Percentiles rank a stretch among this genome's conserved stretches.
Conservation (phyloP, 2,888 invertebrate genomes). For the Tetanocera ferruginea region DNA sequence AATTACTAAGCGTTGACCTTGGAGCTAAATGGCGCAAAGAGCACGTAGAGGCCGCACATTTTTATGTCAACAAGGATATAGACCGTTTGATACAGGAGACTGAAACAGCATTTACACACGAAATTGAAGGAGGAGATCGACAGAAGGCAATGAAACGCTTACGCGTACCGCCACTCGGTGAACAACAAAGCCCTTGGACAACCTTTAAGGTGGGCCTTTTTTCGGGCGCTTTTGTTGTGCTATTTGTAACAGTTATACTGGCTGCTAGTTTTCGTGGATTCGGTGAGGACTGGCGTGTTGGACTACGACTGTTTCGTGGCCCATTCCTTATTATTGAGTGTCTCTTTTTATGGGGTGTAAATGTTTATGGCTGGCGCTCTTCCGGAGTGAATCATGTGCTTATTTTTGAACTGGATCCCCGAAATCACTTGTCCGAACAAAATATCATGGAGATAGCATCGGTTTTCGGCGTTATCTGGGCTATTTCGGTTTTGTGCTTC, state of each 20-base stretch:
- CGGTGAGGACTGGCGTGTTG: slow-evolving; percentile 76
- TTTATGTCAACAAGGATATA: slow-evolving; percentile 88
- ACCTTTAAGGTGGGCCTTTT: slow-evolving; percentile 89
- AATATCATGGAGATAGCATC: slow-evolving; percentile 83
- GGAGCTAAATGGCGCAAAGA: slow-evolving; percentile 86
- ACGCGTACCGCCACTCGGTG: slow-evolving; percentile 87
- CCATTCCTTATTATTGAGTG: slow-evolving; percentile 83
- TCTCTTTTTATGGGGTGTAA: slow-evolving; percentile 83
- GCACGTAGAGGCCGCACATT: slow-evolving; percentile 85
- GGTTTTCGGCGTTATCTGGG: slow-evolving; percentile 83
- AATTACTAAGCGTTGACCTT: slow-evolving; percentile 77
- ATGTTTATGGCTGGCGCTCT: slow-evolving; percentile 85
- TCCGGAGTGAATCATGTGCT: slow-evolving; percentile 88
- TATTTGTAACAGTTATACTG: slow-evolving; percentile 79
- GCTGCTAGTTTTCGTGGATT: slow-evolving; percentile 73
- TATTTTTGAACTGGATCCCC: slow-evolving; percentile 85
- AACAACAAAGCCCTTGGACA: slow-evolving; percentile 85
- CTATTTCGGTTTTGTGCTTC: slow-evolving; percentile 77
- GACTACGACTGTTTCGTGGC: slow-evolving; percentile 83
- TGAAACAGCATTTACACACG: slow-evolving; percentile 78
- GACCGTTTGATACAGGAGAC: slow-evolving; percentile 86
- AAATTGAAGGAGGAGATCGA: slow-evolving; percentile 83
- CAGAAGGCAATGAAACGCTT: slow-evolving; percentile 90
- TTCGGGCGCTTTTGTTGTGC: slow-evolving; percentile 84
- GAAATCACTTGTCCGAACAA: slow-evolving; percentile 82